Evolutionary conservation across 2,888 invertebrate species (phyloP), one percentile per base, ranked within the genome.

Genomic region (Clanis bilineata): DNA sequence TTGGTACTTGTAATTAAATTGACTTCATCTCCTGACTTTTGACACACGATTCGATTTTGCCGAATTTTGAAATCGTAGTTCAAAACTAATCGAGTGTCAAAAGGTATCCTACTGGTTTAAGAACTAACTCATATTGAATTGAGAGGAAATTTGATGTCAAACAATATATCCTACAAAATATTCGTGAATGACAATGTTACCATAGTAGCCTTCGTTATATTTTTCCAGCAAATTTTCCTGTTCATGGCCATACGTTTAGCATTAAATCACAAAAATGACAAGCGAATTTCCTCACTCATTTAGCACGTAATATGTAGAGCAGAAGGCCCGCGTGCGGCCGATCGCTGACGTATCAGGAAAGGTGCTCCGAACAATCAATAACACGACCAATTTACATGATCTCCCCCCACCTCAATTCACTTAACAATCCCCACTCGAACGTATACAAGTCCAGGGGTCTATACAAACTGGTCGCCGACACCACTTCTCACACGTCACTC

Each of bases 351-450:
- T 83, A 81, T 82, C 82, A 78, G 73, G 78, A 85, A 85, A 88
- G 85, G 88, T 89, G 88, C 86, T 85, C 73, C 76, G 80, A 80
- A 86, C 84, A 90, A 89, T 89, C 88, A 85, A 89, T 90, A 90
- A 80, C 70, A 66, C 70, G 70, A 64, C 88, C 85, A 87, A 63
- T 70, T 68, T 69, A 61, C 60, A 65, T 78, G 88, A 85, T 70
- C 88, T 77, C 70, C 76, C 63, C 70, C 70, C 69, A 68, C 69
- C 76, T 77, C 71, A 68, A 54, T 54, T 54, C 56, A 32, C 36
- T 41, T 44, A 45, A 59, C 56, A 39, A 59, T 44, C 25, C 67
- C 64, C 56, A 36, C 45, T 56, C 21, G 63, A 58, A 65, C 64
- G 64, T 63, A 64, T 67, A 66, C 66, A 71, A 72, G 71, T 70